Base-by-base conservation (phyloP, 2,113 vertebrate genomes). In the Tympanuchus pallidicinctus region DNA sequence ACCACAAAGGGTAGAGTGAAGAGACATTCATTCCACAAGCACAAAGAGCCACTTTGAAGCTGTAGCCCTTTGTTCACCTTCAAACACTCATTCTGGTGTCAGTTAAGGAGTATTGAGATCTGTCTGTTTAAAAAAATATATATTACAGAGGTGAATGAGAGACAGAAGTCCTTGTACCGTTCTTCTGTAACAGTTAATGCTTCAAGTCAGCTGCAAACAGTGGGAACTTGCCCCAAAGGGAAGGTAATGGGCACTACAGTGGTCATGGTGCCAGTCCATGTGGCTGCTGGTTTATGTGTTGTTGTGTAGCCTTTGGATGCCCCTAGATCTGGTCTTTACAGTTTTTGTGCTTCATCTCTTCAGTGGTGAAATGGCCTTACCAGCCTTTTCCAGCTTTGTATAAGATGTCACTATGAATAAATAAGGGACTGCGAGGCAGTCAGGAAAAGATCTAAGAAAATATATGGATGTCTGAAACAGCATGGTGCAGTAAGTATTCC, bases 41-140 rank as follows among this genome's bases (percentile, higher is more conserved):
- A 94, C 82, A 95, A 94, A 96, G 91, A 64, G 61, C 1, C 19
- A 70, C 78, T 96, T 96, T 95, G 91, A 96, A 92, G 74, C 32
- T 11, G 4, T 0, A 85, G 32, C 42, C 38, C 34, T 93, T 96
- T 90, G 71, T 90, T 94, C 90, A 78, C 70, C 47, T 88, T 93
- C 76, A 95, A 90, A 89, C 21, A 18, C 21, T 90, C 30, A 28
- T 90, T 90, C 70, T 82, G 45, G 21, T 88, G 69, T 50, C 85
- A 64, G 56, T 27, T 85, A 89, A 95, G 59, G 50, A 92, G 71
- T 50, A 95, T 70, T 95, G 79, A 95, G 92, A 91, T 89, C 82
- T 73, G 6, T 54, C 91, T 79, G 42, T n/a, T 7, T 80, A 13
- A 34, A 11, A 85, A 82, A 92, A 28, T 9, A 52, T 28, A 56